A percentile compares a stretch with the other conserved stretches of the same genome.
Conservation (phyloP, 2,888 invertebrate genomes). For the Conchocele bisecta region DNA sequence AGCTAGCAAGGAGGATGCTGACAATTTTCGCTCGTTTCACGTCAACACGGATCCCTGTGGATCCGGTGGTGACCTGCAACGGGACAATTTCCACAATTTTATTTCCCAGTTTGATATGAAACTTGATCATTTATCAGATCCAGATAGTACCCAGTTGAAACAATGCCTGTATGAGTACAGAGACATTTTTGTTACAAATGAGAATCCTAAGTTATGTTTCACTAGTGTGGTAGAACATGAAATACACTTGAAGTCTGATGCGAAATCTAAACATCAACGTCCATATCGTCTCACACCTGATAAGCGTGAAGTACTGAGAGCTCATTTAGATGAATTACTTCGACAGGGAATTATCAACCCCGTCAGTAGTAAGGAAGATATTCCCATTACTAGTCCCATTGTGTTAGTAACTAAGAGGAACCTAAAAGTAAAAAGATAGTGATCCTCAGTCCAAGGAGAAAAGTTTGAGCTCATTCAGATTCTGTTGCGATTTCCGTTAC, state of each 20-base stretch:
- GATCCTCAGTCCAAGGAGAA: constrained; percentile 16
- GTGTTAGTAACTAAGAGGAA: constrained; percentile 32
- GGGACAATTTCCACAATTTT: no score
- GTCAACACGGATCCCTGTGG: no score
- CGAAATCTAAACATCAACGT: constrained; percentile 22
- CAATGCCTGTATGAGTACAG: background rate
- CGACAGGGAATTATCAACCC: constrained; percentile 20
- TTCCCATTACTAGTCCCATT: constrained; percentile 35
- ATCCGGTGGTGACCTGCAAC: no score
- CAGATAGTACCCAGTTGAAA: no score
- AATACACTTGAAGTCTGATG: constrained; percentile 24
- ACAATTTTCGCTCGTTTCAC: no score
- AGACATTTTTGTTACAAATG: constrained; percentile 26
- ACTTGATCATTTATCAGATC: no score
- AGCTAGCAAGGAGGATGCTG: no score
- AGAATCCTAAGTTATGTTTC: constrained; percentile 12
- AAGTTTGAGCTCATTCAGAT: constrained; percentile 9
- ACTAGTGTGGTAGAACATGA: constrained; percentile 27
- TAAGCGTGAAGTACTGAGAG: constrained; percentile 25
- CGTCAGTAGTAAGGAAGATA: constrained; percentile 26
- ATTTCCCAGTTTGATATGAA: no score
- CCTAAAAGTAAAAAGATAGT: background rate
- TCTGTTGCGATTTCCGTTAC: constrained; percentile 21
- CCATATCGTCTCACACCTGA: constrained; percentile 34
- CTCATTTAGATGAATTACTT: constrained; percentile 24